Evolutionary conservation across 2,888 invertebrate species (phyloP).

Genomic region (Temnothorax rugatulus): DNA sequence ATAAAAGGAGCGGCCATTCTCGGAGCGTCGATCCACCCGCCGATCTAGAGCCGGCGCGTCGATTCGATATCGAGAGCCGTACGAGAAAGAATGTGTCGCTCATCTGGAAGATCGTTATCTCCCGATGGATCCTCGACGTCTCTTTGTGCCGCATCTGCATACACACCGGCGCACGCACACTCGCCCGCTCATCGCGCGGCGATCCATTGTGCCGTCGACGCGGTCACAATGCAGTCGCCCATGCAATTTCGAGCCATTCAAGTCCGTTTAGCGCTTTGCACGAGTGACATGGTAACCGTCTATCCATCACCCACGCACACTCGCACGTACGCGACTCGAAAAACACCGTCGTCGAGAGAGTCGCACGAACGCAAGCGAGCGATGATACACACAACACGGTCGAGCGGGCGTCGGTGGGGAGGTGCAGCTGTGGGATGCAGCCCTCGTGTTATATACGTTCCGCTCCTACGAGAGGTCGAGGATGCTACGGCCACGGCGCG

Average conservation of each 20-base stretch:
- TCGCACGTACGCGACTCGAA: slow-evolving; percentile 51
- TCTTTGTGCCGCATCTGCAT: slow-evolving; percentile 74
- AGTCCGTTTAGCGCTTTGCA: slow-evolving; percentile 77
- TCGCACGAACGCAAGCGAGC: slow-evolving; percentile 42
- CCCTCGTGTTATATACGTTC: slow-evolving; percentile 32
- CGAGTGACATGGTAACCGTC: slow-evolving; percentile 81
- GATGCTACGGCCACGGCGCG: slow-evolving; percentile 42
- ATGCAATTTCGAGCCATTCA: slow-evolving; percentile 78
- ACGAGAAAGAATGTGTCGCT: slow-evolving; percentile 33
- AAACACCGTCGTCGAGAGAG: slow-evolving; percentile 22
- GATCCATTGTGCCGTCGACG: slow-evolving; percentile 56
- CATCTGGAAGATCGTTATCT: slow-evolving; percentile 57
- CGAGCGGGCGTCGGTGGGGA: slow-evolving; percentile 53
- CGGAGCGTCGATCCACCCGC: slow-evolving; percentile 19
- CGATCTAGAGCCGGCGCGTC: slow-evolving; percentile 16
- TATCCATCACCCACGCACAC: slow-evolving; percentile 84
- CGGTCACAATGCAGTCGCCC: slow-evolving; percentile 68
- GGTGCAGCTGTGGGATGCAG: slow-evolving; percentile 74
- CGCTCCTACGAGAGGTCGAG: slow-evolving; percentile 54
- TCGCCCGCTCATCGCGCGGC: slow-evolving; percentile 22
- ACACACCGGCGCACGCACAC: slow-evolving; percentile 54
- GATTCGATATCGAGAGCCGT: slow-evolving; percentile 45
- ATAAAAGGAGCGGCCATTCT: slow-evolving; percentile 19
- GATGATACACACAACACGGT: slow-evolving; percentile 10
- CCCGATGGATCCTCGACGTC: slow-evolving; percentile 51